A percentile compares a stretch with the other conserved stretches of the same genome.
These are phyloP conservation scores for Phrynocephalus vlangalii DNA, from an alignment of 2,797 vertebrate species.

Conservation along the genomic window DNA sequence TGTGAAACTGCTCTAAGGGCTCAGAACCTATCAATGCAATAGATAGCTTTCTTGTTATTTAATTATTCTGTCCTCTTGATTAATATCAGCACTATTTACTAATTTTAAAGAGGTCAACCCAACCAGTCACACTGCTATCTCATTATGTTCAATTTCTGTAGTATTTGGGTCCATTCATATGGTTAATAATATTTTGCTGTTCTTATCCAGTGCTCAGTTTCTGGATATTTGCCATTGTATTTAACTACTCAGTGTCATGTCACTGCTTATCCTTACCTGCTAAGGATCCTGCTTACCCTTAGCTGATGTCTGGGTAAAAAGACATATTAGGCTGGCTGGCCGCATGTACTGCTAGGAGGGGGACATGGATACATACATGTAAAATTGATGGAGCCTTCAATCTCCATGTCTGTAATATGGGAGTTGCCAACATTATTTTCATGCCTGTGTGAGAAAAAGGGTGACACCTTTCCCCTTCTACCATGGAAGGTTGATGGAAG, in stretches of 20 bases:
- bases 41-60: slow-evolving; percentile 25
- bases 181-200: not conserved
- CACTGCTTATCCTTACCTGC: no score
- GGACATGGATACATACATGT: no score
- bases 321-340: not conserved
- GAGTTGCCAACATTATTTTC: no score
- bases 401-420: no score
- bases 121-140: not conserved
- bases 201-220: not conserved
- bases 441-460: no score
- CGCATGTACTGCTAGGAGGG: no score
- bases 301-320: not conserved
- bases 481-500: no score
- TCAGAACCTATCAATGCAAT: not conserved
- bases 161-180: not conserved
- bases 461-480: no score
- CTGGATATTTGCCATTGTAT: not conserved
- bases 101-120: not conserved
- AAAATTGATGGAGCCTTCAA: no score
- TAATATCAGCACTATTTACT: slow-evolving; percentile 38
- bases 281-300: not conserved
- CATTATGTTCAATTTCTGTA: not conserved
- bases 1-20: not conserved
- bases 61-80: slow-evolving; percentile 16
- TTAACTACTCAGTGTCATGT: not conserved